A percentile compares a stretch with the other conserved stretches of the same genome.
Conservation (phyloP, 2,113 vertebrate species). For the Climacteris rufus region DNA sequence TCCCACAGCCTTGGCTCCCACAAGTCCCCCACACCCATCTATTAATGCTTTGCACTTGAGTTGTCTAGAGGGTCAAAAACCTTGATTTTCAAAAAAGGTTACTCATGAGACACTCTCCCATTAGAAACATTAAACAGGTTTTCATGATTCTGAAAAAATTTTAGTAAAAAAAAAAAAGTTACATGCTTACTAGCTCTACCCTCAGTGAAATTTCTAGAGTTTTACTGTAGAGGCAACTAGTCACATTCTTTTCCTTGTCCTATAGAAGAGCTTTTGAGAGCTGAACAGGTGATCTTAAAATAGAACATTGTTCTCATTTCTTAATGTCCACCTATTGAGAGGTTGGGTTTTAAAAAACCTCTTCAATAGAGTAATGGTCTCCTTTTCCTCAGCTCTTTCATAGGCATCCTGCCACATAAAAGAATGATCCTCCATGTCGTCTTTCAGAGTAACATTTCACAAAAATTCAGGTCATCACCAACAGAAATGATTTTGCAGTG, state of each 20-base stretch:
- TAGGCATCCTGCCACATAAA: background rate
- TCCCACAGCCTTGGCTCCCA: background rate
- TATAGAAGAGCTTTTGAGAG: background rate
- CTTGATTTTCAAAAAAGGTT: background rate
- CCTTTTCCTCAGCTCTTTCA: background rate
- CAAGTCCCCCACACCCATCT: background rate
- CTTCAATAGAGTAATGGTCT: background rate
- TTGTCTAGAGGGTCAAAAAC: background rate
- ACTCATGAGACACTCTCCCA: background rate
- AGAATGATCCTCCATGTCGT: background rate
- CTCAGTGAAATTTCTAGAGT: background rate
- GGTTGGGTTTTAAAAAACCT: background rate
- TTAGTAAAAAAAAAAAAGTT: background rate
- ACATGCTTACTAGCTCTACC: background rate
- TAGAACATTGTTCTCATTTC: background rate
- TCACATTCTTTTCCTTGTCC: background rate
- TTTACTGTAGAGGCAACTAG: background rate
- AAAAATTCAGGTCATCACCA: constrained; percentile 28
- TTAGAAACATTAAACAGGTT: constrained; percentile 18
- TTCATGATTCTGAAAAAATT: background rate
- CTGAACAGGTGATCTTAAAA: background rate
- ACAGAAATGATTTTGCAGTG: background rate
- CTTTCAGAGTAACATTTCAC: background rate
- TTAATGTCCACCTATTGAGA: background rate
- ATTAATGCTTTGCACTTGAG: background rate